A percentile compares a stretch with the other conserved stretches of the same genome.
phyloP scores from a whole-genome alignment of 1,140 invertebrate species.

The Diploscapter pachys region DNA sequence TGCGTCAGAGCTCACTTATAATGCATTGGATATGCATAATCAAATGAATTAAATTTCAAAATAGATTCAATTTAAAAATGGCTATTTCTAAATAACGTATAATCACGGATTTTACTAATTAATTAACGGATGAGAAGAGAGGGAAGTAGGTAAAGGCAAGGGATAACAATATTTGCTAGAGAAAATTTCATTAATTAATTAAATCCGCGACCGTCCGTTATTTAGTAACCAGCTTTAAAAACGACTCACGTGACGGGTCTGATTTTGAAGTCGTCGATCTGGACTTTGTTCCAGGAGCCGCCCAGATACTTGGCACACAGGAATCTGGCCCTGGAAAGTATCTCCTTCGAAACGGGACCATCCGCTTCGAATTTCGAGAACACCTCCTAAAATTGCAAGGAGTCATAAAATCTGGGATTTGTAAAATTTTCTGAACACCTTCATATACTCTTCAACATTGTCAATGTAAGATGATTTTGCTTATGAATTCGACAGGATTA shows the following conservation, averaged over 20 bases:
- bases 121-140: too few relatives aligned
- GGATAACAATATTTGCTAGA: not conserved
- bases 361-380: conserved; percentile 37
- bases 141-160: too few relatives aligned
- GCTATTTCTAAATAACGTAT: too few relatives aligned
- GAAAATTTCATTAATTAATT: not conserved
- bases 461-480: not conserved
- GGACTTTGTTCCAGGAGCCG: conserved; percentile 32
- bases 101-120: too few relatives aligned
- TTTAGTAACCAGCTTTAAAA: not conserved
- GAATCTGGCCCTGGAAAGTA: conserved; percentile 27
- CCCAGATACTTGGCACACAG: conserved; percentile 39
- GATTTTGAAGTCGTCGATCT: conserved; percentile 30
- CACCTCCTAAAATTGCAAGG: conserved; percentile 24
- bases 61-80: too few relatives aligned
- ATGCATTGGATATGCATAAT: too few relatives aligned
- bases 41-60: too few relatives aligned
- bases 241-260: conserved; percentile 34
- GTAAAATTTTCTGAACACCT: not conserved
- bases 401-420: not conserved
- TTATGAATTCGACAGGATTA: too few relatives aligned
- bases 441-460: conserved; percentile 9
- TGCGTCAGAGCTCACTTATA: too few relatives aligned
- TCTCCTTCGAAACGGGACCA: conserved; percentile 27
- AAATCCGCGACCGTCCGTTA: not conserved